Percentiles rank a stretch among this genome's conserved stretches.
These are phyloP conservation scores for Ditylenchus weischeri DNA, from an alignment of 2,888 invertebrate genomes.

Conservation along the genomic window DNA sequence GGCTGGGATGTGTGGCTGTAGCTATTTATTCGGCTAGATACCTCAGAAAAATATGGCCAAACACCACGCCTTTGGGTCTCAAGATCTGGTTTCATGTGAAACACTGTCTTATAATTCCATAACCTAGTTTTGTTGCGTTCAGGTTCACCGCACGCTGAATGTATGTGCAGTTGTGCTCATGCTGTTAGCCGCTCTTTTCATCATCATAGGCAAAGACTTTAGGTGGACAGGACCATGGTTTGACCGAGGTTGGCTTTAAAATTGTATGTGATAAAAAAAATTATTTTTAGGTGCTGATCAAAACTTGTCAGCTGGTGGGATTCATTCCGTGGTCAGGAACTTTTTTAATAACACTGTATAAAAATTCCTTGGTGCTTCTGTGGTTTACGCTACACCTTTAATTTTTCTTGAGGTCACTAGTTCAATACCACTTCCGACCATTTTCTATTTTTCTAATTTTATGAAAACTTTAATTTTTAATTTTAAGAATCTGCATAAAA, in stretches of 20 bases:
- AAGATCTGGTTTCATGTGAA: slow-evolving; percentile 37
- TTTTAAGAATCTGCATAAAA: no score
- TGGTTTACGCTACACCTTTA: no score
- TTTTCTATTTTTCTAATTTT: no score
- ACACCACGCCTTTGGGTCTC: slow-evolving; percentile 29
- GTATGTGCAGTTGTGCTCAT: slow-evolving; percentile 3
- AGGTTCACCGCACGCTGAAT: slow-evolving; percentile 12
- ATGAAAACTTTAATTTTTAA: no score
- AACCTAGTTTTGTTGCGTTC: not conserved
- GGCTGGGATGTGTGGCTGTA: slow-evolving; percentile 30
- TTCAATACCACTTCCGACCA: no score
- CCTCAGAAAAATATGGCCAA: slow-evolving; percentile 31
- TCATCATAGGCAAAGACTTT: slow-evolving; percentile 3
- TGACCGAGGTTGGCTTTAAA: no score
- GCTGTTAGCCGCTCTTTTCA: not conserved
- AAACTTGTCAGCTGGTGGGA: slow-evolving; percentile 1
- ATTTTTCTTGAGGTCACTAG: no score
- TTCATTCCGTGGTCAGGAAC: not conserved
- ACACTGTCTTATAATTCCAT: slow-evolving; percentile 1
- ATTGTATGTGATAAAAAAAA: no score
- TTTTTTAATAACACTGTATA: not conserved
- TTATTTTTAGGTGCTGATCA: not conserved
- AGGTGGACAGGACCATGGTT: slow-evolving; percentile 16
- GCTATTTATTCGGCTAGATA: slow-evolving; percentile 35
- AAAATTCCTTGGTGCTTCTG: no score